Evolutionary conservation across 2,888 invertebrate genomes (phyloP).

Genomic region (Leucophora obtusa): DNA sequence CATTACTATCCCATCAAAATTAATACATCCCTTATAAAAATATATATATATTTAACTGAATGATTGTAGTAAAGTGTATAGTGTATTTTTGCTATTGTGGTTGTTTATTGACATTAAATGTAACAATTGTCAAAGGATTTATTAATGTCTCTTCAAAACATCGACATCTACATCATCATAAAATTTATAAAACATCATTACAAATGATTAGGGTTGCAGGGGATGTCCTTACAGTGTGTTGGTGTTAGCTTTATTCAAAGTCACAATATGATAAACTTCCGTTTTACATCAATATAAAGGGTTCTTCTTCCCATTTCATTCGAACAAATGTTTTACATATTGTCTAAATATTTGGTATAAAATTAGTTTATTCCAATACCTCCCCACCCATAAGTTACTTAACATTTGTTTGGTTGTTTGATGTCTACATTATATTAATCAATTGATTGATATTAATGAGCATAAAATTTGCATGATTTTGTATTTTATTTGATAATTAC

Average conservation of each 20-base stretch:
- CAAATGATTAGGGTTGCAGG: conserved; percentile 35
- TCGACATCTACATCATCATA: conserved; percentile 28
- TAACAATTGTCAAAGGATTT: conserved; percentile 77
- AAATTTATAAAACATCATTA: conserved; percentile 33
- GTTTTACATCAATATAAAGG: conserved; percentile 21
- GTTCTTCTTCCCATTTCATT: conserved; percentile 11
- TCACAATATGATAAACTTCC: conserved; percentile 34
- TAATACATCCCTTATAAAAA: too few species aligned
- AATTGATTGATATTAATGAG: conserved; percentile 77
- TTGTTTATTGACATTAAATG: conserved; percentile 71
- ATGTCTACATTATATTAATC: conserved; percentile 70
- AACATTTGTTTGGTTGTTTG: conserved; percentile 30
- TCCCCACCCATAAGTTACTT: not conserved
- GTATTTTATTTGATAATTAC: conserved; percentile 47
- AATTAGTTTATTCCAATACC: conserved; percentile 53
- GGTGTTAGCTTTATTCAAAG: conserved; percentile 5
- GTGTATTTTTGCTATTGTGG: conserved; percentile 64
- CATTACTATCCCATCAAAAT: too few species aligned
- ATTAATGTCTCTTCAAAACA: conserved; percentile 68
- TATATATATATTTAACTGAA: too few species aligned
- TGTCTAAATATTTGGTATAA: conserved; percentile 23
- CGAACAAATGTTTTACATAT: conserved; percentile 29
- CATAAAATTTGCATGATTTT: conserved; percentile 74
- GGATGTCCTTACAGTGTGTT: not conserved
- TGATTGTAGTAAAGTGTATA: not conserved